These are phyloP conservation scores for Callocephalon fimbriatum DNA, from an alignment of 2,113 vertebrate species.

Conservation along the genomic window DNA sequence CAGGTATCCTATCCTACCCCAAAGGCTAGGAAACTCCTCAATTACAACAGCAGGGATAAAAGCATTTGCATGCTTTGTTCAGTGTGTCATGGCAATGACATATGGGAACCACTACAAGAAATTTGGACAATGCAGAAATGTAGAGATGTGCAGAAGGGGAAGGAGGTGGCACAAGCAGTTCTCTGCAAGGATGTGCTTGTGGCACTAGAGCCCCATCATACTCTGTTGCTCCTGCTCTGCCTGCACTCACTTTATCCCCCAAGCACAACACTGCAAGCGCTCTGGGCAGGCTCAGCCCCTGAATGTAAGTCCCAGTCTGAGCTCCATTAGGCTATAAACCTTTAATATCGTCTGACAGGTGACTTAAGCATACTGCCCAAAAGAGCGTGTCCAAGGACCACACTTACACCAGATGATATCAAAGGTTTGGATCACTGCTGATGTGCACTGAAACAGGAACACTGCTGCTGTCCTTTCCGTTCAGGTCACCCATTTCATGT, in stretches of 20 bases:
- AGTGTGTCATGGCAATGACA: background rate
- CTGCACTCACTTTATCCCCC: background rate
- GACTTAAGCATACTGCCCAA: background rate
- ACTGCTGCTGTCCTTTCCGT: background rate
- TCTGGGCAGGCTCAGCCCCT: background rate
- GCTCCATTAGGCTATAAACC: background rate
- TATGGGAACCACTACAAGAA: background rate
- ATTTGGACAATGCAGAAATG: background rate
- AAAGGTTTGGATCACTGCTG: background rate
- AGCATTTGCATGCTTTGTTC: background rate
- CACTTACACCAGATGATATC: background rate
- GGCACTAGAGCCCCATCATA: rapidly evolving
- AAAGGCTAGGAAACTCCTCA: background rate
- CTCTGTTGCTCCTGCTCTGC: background rate
- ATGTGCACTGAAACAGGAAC: background rate
- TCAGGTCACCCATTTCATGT: background rate
- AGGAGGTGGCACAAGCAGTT: background rate
- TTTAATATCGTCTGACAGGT: background rate
- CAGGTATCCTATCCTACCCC: background rate
- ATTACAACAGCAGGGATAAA: background rate
- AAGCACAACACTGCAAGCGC: background rate
- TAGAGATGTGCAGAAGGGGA: background rate
- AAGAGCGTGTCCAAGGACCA: background rate
- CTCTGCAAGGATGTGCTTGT: background rate
- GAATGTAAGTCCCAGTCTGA: background rate